Evolutionary conservation across 2,888 invertebrate genomes (phyloP), one percentile per base, ranked within the genome.

Genomic region (Quadroppia sp.): DNA sequence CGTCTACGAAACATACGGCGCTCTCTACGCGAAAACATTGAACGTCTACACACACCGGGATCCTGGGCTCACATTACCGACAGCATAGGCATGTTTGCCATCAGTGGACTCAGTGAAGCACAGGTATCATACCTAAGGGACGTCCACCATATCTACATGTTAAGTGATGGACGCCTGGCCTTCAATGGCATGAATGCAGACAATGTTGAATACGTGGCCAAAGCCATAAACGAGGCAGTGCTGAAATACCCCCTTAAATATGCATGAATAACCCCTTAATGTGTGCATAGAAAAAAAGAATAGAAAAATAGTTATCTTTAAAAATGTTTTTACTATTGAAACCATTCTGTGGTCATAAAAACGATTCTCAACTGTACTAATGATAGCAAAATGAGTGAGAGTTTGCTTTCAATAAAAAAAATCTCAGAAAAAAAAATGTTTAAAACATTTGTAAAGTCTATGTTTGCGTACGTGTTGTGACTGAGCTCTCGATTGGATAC

Each of bases 51-150:
- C 75, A 94, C 96, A 0, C 95, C 97, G 1, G 98, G 98, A 76
- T 89, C 85, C 77, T 99, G 99, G 99, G 89, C 91, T 80, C 98
- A 99, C 83, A 93, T 99, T 78, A 90, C 91, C 11, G 86, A 89
- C 56, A 97, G 96, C 84, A 97, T 96, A 82, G 99, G 99, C 78
- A 94, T 99, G 91, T 99, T 99, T 85, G 96, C 95, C 0, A 99
- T 93, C 85, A 98, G 98, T 15, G 99, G 99, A 1, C 87, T 99
- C 2, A 89, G 87, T 80, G 86, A 85, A 77, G 84, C 84, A 11
- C 97, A 98, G 85, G 88, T 89, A 0, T 88, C 89, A 76, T 85
- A 89, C 79, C 86, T 98, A 79, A 86, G 89, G 30, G 86, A 89
- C 77, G 88, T 93, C 78, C 89, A 89, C 82, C 96, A 97, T 83